phyloP scores from a whole-genome alignment of 2,888 invertebrate genomes.

The Suillia variegata region DNA sequence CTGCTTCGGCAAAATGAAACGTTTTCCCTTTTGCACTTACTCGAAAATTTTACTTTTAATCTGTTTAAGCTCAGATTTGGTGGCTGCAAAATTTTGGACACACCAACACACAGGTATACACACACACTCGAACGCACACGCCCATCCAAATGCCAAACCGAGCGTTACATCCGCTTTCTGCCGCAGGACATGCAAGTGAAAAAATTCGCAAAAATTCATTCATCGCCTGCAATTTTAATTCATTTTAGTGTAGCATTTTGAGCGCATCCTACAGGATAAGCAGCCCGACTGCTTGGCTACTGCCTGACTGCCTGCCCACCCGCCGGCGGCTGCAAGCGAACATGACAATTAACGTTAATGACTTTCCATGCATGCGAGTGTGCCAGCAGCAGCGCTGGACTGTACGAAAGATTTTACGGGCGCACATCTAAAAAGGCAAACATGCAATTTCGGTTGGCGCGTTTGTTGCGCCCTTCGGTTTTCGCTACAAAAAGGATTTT shows the following conservation, averaged over 20 bases:
- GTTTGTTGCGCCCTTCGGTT: too few relatives aligned
- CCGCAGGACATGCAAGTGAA: background rate
- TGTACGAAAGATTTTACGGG: too few relatives aligned
- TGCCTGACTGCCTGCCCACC: too few relatives aligned
- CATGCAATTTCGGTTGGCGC: too few relatives aligned
- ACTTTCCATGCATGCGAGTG: background rate
- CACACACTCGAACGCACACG: background rate
- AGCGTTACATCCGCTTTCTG: background rate
- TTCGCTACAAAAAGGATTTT: too few relatives aligned
- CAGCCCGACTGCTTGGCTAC: too few relatives aligned
- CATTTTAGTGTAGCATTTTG: background rate
- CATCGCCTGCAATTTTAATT: background rate
- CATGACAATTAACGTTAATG: conserved; percentile 5
- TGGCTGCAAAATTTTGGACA: background rate
- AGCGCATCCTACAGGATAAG: conserved; percentile 1
- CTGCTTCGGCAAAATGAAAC: too few relatives aligned
- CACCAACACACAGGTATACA: background rate
- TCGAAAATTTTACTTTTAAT: conserved; percentile 1
- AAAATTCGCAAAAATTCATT: background rate
- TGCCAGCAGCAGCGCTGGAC: too few relatives aligned
- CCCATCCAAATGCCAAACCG: background rate
- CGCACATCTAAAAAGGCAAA: too few relatives aligned
- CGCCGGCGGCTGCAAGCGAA: background rate
- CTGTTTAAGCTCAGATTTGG: background rate
- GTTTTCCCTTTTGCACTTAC: background rate